Evolutionary conservation across 2,113 vertebrate genomes (phyloP).

Genomic region (Lucifuga dentata): DNA sequence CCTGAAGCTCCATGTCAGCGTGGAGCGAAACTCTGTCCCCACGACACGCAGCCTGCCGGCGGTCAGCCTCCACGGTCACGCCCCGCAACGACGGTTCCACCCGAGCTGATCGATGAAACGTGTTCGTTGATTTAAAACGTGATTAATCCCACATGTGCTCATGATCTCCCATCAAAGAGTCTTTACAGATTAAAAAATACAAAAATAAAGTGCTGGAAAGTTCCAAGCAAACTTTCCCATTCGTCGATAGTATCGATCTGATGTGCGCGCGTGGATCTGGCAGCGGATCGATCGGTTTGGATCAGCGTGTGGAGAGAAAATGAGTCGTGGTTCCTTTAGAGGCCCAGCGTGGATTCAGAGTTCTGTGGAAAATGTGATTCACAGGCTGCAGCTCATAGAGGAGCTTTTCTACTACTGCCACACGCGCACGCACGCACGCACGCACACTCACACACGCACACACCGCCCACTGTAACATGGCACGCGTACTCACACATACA

Average conservation of each 20-base stretch:
- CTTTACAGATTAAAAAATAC: background rate
- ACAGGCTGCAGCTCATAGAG: slow-evolving; percentile 70
- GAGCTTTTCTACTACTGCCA: slow-evolving; percentile 54
- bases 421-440: slow-evolving; percentile 17
- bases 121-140: background rate
- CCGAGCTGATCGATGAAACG: background rate
- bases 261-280: background rate
- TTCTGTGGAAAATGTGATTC: slow-evolving; percentile 78
- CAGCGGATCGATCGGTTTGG: background rate
- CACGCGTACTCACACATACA: too few relatives aligned
- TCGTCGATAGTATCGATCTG: background rate
- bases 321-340: slow-evolving; percentile 7
- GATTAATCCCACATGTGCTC: slow-evolving; percentile 7
- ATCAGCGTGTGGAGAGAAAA: background rate
- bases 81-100: slow-evolving; percentile 13
- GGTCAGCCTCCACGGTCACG: too few relatives aligned
- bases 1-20: slow-evolving; percentile 73
- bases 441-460: too few relatives aligned
- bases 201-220: background rate
- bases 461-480: too few relatives aligned
- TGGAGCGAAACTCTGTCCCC: background rate
- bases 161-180: slow-evolving; percentile 5
- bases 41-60: too few relatives aligned
- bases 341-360: slow-evolving; percentile 36
- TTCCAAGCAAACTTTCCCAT: background rate